Base-by-base conservation (phyloP, 1,140 invertebrate species). In the Drosophila kurseongensis region DNA sequence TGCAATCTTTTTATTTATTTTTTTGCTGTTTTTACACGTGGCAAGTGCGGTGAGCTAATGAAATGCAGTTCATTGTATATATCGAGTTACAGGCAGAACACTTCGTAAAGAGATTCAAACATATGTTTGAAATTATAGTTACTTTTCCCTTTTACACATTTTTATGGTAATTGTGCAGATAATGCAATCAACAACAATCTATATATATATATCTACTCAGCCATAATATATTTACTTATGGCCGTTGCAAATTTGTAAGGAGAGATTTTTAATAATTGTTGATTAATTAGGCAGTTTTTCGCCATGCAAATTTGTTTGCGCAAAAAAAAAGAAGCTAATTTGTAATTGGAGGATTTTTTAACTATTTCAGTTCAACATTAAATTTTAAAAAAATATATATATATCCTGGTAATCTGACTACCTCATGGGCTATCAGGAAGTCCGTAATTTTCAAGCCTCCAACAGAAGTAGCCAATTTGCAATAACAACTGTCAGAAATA, bases 401-500 rank as follows among this genome's bases (percentile, higher is more conserved):
- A 8, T 47, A 29, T 66, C 45, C 36, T 52, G 29, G 41, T 56
- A 54, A 56, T 55, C 32, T 8, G 16, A 10, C 10, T 40, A 35
- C 61, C 41, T 32, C 16, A 7, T 52, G 42, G 42, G 12, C 36
- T 50, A 71, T 71, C 67, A 13, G 44, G 14, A 12, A 35, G 32
- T 18, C 38, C 51, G 38, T 71, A 50, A 55, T 42, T 63, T 29
- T 18, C 0, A 0, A 14, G 9, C 27, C 42, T 16, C 57, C 67
- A 67, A 62, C 32, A 18, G 35, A 47, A 57, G 35, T 41, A 41
- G 65, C 65, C 36, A 71, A 71, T 57, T 71, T 83, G 67, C 75
- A 83, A 84, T 80, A 75, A 68, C 59, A 54, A 62, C 36, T 68
- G 50, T 75, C 60, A 47, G 38, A 69, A 79, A 68, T 75, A 76